Evolutionary conservation across 2,113 vertebrate genomes (phyloP), one percentile per base, ranked within the genome.

Genomic region (Anolis carolinensis): DNA sequence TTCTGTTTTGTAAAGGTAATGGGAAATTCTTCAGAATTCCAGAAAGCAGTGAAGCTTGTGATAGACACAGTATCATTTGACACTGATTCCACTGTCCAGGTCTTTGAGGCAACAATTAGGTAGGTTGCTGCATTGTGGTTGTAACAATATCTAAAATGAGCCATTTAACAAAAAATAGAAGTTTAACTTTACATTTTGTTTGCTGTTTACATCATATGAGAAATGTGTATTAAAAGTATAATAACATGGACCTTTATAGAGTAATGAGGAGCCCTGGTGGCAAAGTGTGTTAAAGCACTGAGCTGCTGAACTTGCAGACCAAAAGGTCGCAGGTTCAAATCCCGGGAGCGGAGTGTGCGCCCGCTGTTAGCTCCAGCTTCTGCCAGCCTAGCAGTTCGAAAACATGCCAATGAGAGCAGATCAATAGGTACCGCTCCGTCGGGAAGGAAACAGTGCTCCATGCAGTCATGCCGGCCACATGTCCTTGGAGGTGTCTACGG

Each of bases 71-170:
- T 99, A 36, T 99, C 98, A 11, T 99, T 99, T 95, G 98, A 99
- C 93, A 99, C 97, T 94, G 97, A 99, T 93, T 99, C 99, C 11
- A 99, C 99, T 0, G 98, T 99, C 62, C 99, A 99, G 84, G 98
- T 99, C 73, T 99, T 99, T 90, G 99, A 99, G 93, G 98, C 98
- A 81, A 99, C 98, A 11, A 99, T 99, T 93, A 98, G 99, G 99
- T 99, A 95, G 0, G 87, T 93, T 0, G 0, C 48, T 68, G 25
- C 30, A 72, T n/a, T 79, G 59, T 67, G 76, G 50, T 3, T 50
- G 25, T 67, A 79, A 55, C 18, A n/a, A n/a, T 34, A 34, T n/a
- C 8, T 72, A 55, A 79, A 27, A 34, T 63, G 39, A 10, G 4
- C 23, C 18, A 16, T 25, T 85, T 73, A 20, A 63, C 39, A 62